phyloP scores from a whole-genome alignment of 2,797 vertebrate species.

The Oreochromis grahami region DNA sequence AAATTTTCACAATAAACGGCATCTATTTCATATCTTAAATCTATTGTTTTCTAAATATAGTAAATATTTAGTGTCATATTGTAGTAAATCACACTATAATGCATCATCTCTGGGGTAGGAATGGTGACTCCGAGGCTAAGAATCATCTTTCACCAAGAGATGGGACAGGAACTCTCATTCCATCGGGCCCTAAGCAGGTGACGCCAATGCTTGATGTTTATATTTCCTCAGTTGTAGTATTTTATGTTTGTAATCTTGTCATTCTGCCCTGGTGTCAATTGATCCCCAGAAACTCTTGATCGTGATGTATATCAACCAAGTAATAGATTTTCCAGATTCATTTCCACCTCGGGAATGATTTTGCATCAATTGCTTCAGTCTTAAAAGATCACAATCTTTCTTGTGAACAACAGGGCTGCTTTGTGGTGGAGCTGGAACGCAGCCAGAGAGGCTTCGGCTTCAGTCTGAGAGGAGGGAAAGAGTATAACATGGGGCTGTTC shows the following conservation, averaged over 20 bases:
- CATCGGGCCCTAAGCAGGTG: slow-evolving; percentile 77
- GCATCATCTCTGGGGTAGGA: slow-evolving; percentile 39
- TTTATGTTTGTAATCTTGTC: background rate
- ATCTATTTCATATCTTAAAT: background rate
- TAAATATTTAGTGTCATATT: background rate
- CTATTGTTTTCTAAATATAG: background rate
- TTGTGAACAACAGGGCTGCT: slow-evolving; percentile 77
- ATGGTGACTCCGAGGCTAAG: slow-evolving; percentile 76
- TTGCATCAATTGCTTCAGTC: background rate
- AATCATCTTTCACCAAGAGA: slow-evolving; percentile 66
- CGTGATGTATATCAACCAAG: background rate
- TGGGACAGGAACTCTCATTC: slow-evolving; percentile 67
- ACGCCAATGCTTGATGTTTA: background rate
- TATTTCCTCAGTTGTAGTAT: background rate
- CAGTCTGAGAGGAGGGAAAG: slow-evolving; percentile 95
- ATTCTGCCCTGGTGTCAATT: background rate
- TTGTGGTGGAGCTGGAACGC: slow-evolving; percentile 90
- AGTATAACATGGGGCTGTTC: slow-evolving; percentile 98
- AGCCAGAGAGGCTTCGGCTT: slow-evolving; percentile 94
- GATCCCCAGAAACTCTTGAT: background rate
- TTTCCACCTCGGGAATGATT: background rate
- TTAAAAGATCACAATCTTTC: background rate
- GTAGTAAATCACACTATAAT: background rate
- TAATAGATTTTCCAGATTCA: background rate
- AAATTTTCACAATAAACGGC: background rate